Evolutionary conservation across 2,888 invertebrate species (phyloP), one percentile per base, ranked within the genome.

Genomic region (Folsomia manolachei): DNA sequence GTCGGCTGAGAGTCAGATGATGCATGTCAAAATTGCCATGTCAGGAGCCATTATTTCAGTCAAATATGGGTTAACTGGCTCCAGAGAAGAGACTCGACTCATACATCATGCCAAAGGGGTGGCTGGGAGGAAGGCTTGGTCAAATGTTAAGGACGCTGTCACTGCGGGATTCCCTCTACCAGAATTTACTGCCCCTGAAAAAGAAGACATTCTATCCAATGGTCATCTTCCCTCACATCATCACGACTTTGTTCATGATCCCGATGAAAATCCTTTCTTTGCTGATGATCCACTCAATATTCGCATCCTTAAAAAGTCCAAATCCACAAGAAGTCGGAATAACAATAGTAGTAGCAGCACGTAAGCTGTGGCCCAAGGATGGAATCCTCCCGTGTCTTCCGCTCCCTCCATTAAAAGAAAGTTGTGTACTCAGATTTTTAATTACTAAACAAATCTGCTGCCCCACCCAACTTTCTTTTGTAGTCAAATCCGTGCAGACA

Each of bases 251-350:
- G 90, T 93, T 80, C 94, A 95, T 85, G 94, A 95, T 83, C 91
- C 95, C 39, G 90, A 91, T 81, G 86, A 90, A 74, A 96, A 95
- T 86, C 95, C 96, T 0, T 95, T 96, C 84, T 87, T 97, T 69
- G 94, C 96, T 69, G 97, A 97, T 85, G 97, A 97, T 86, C 96
- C 95, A 7, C 94, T 93, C 86, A 97, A 97, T 86, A 90, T 97
- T 76, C 89, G 92, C 82, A 94, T 95, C 83, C 88, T 91, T 60
- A 94, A 93, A 65, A 78, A 78, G 51, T 66, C 73, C 11, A 78
- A 78, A 70, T 53, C 70, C 56, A 39, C 27, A 19, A 62, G 71
- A 71, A 70, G 73, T 67, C 27, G 69, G 18, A 60, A 18, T 7
- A 68, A 56, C 25, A 68, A 26, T 27, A 62, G 27, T 14, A 66